Evolutionary conservation across 2,888 invertebrate genomes (phyloP), one percentile per base, ranked within the genome.

Genomic region (Cyaniris semiargus): DNA sequence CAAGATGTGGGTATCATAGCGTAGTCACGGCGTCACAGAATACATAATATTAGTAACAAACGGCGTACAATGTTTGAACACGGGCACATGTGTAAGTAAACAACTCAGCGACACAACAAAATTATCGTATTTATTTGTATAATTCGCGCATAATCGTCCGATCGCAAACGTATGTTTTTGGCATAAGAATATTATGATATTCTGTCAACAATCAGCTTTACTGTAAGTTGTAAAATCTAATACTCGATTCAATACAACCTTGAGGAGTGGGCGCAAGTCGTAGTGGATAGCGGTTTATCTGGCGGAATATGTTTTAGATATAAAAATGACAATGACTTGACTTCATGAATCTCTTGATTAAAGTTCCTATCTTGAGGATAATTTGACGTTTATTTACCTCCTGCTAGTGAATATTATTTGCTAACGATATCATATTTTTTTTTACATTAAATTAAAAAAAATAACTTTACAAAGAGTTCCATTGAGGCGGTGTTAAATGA

Each of bases 191-290:
- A n/a, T 66, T 31, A 15, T 6, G 6, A 66, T 60, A 60, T 23
- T 4, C 15, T 15, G 27, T 1, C 66, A 31, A 66, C 27, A 66
- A 66, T 66, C 27, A 0, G 31, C 23, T 60, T 60, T 60, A 60
- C 60, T 23, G 60, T n/a, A 60, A 66, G 66, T 66, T 66, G 66
- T 66, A 66, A 66, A 66, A 31, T 66, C 0, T 27, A 31, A 66
- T 66, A 66, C 66, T 66, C 66, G 27, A 27, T 27, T 18, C 23
- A 27, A 66, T 31, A 7, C 27, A 66, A 66, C 66, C 66, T 66
- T 66, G 66, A 31, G 27, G 66, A 15, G 27, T 7, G 6, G 6
- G 66, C 66, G 6, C 66, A 66, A 27, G 13, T 66, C 27, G 6
- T 1, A 31, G 66, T 31, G 1, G 66, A 66, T 66, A 66, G 66